Conservation (phyloP, 2,113 vertebrate species). For the Pleuronectes platessa region DNA sequence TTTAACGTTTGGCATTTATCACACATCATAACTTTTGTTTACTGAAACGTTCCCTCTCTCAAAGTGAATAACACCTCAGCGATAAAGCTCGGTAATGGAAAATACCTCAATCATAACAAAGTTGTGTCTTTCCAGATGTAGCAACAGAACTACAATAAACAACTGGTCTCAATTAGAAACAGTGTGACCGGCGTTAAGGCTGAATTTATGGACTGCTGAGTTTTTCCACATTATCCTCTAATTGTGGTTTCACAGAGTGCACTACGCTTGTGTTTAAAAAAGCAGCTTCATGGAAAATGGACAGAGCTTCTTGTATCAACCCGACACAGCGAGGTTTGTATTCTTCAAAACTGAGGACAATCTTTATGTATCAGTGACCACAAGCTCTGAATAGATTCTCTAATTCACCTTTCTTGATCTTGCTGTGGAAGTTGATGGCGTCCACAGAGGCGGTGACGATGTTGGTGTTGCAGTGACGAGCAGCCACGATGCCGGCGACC, state of each 20-base stretch:
- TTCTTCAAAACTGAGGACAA: background rate
- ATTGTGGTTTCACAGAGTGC: constrained; percentile 20
- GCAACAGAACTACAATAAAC: constrained; percentile 2
- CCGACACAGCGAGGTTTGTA: background rate
- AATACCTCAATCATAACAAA: constrained; percentile 48
- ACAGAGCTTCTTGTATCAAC: background rate
- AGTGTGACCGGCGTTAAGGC: constrained; percentile 30
- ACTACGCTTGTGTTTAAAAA: constrained; percentile 18
- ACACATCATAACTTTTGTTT: too few relatives aligned
- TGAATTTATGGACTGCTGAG: constrained; percentile 11
- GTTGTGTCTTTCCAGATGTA: constrained; percentile 39
- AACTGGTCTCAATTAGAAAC: constrained; percentile 39
- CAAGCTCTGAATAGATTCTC: background rate
- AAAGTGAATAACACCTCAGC: constrained; percentile 9
- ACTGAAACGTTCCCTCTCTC: background rate
- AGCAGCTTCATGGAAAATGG: constrained; percentile 1
- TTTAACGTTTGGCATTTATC: too few relatives aligned
- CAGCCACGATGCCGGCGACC: constrained; percentile 92
- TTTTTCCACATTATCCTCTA: constrained; percentile 35
- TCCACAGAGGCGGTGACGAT: constrained; percentile 95
- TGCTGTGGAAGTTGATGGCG: constrained; percentile 95
- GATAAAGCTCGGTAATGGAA: constrained; percentile 45
- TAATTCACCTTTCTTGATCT: constrained; percentile 91
- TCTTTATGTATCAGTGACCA: background rate
- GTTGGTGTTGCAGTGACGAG: constrained; percentile 95